A percentile compares a stretch with the other conserved stretches of the same genome.
Conservation (phyloP, 2,888 invertebrate genomes). For the Anodontia alba region DNA sequence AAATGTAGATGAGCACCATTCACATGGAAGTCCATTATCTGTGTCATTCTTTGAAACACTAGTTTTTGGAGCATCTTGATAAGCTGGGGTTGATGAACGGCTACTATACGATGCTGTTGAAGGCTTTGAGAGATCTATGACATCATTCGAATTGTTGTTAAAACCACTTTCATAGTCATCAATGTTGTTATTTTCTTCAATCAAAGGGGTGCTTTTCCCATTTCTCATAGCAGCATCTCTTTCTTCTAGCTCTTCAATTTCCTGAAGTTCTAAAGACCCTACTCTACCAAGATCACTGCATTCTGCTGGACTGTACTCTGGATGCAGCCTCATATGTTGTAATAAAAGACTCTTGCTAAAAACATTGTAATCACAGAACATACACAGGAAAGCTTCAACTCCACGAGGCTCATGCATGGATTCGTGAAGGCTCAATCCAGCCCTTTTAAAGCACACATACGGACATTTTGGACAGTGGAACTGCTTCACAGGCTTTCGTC, state of each 20-base stretch:
- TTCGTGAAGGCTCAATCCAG: slow-evolving; percentile 73
- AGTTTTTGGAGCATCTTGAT: slow-evolving; percentile 12
- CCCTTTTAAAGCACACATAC: slow-evolving; percentile 74
- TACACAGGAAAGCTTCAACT: slow-evolving; percentile 69
- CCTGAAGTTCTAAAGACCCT: slow-evolving; percentile 49
- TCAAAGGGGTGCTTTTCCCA: slow-evolving; percentile 27
- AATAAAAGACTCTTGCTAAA: slow-evolving; percentile 72
- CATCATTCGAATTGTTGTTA: slow-evolving; percentile 26
- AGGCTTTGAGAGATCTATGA: slow-evolving; percentile 29
- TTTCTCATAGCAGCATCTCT: slow-evolving; percentile 50
- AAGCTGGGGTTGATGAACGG: slow-evolving; percentile 41
- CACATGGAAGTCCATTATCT: slow-evolving; percentile 67
- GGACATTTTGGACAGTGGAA: slow-evolving; percentile 78
- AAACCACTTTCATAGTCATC: slow-evolving; percentile 57
- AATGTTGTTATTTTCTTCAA: slow-evolving; percentile 56
- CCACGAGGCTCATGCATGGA: slow-evolving; percentile 73
- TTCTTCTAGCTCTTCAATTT: slow-evolving; percentile 60
- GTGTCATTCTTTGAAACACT: slow-evolving; percentile 28
- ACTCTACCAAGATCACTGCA: slow-evolving; percentile 59
- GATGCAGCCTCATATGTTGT: slow-evolving; percentile 77
- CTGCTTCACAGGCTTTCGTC: slow-evolving; percentile 77
- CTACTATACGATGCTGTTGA: background rate
- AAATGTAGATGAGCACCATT: slow-evolving; percentile 80
- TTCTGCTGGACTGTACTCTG: slow-evolving; percentile 75
- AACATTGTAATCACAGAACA: slow-evolving; percentile 78